These are phyloP conservation scores for Rhabdomys dilectus DNA, from an alignment of 2,113 vertebrate species.

Conservation along the genomic window DNA sequence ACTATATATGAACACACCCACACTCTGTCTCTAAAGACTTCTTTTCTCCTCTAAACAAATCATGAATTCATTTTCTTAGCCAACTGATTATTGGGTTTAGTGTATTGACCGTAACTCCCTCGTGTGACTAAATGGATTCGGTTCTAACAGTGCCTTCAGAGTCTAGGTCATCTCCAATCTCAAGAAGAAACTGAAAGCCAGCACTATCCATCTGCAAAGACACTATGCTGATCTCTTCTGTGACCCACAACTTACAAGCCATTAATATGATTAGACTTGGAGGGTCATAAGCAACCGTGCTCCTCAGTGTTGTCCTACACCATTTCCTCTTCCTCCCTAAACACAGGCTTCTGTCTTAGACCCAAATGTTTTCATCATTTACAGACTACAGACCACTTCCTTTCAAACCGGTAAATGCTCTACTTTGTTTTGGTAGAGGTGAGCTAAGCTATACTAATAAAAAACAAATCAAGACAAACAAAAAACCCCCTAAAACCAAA, in stretches of 20 bases:
- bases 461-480: background rate
- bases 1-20: background rate
- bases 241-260: background rate
- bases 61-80: background rate
- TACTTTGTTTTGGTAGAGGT: background rate
- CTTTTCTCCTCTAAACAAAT: background rate
- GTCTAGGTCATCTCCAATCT: background rate
- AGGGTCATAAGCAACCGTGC: background rate
- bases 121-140: background rate
- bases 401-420: background rate
- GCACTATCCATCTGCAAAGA: background rate
- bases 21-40: background rate
- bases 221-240: background rate
- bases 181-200: background rate
- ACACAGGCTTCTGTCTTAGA: constrained; percentile 9
- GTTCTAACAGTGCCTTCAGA: background rate
- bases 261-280: background rate
- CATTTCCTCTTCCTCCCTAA: background rate
- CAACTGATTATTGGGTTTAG: background rate
- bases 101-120: background rate
- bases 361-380: background rate
- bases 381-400: background rate
- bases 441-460: background rate
- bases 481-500: background rate
- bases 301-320: background rate